phyloP scores from a whole-genome alignment of 2,888 invertebrate species.

The Dendrolimus pini region DNA sequence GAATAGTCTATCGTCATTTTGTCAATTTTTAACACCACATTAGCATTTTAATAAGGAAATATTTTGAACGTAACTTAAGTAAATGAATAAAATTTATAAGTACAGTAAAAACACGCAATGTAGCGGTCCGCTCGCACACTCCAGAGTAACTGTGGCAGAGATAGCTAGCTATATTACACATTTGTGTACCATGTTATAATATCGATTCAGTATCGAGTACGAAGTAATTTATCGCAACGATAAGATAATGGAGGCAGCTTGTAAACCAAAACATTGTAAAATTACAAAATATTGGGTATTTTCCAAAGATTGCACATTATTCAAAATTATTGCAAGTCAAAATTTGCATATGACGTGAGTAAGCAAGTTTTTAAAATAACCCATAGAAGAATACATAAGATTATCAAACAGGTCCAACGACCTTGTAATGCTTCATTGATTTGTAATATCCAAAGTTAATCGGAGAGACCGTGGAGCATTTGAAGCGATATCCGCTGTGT shows the following conservation, averaged over 20 bases:
- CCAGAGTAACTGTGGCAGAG: constrained; percentile 60
- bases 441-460: constrained; percentile 17
- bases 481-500: constrained; percentile 25
- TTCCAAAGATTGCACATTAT: constrained; percentile 17
- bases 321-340: constrained; percentile 2
- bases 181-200: constrained; percentile 41
- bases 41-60: neutral
- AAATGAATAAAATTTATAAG: neutral
- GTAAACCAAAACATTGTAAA: constrained; percentile 29
- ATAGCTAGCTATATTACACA: constrained; percentile 27
- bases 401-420: constrained; percentile 28
- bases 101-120: constrained; percentile 24
- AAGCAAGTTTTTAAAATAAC: neutral
- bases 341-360: constrained; percentile 10
- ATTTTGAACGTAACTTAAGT: neutral
- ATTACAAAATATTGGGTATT: constrained; percentile 27
- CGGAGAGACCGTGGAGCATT: constrained; percentile 13
- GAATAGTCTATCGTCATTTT: neutral
- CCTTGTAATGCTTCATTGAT: constrained; percentile 26
- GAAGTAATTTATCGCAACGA: constrained; percentile 64
- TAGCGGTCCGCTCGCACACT: constrained; percentile 49
- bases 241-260: constrained; percentile 48
- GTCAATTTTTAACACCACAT: neutral
- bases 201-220: constrained; percentile 65
- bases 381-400: constrained; percentile 13